Evolutionary conservation across 2,113 vertebrate species (phyloP).

Genomic region (Conger conger): DNA sequence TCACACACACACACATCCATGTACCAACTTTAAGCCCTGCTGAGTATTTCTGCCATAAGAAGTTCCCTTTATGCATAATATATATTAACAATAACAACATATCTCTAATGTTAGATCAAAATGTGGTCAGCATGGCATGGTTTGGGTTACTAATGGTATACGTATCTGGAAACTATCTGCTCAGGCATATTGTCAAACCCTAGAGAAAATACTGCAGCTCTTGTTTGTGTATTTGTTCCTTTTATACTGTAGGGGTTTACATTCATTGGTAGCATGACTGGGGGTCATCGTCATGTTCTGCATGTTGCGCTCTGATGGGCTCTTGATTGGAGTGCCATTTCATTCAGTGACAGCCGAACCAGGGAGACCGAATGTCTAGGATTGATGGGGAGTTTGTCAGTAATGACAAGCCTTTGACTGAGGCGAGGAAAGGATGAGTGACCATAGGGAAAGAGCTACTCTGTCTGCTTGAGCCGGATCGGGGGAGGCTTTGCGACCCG

Average conservation of each 20-base stretch:
- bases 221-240: neutral
- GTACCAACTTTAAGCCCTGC: neutral
- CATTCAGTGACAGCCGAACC: constrained; percentile 54
- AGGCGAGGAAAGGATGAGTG: constrained; percentile 68
- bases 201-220: neutral
- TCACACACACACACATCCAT: neutral
- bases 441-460: constrained; percentile 71
- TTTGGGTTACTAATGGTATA: neutral
- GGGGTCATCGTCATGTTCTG: neutral
- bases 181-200: neutral
- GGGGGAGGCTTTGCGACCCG: constrained; percentile 75
- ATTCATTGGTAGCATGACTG: neutral
- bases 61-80: neutral
- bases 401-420: constrained; percentile 73
- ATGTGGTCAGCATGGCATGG: too few species aligned
- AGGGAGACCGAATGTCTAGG: constrained; percentile 63
- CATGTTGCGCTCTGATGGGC: neutral
- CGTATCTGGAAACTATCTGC: neutral
- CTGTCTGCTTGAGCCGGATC: constrained; percentile 73
- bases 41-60: neutral
- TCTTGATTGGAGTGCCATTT: constrained; percentile 45
- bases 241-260: neutral
- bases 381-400: constrained; percentile 69
- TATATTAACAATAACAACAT: too few species aligned
- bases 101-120: too few species aligned